phyloP scores from a whole-genome alignment of 2,888 invertebrate genomes.

The Microplitis manilae region DNA sequence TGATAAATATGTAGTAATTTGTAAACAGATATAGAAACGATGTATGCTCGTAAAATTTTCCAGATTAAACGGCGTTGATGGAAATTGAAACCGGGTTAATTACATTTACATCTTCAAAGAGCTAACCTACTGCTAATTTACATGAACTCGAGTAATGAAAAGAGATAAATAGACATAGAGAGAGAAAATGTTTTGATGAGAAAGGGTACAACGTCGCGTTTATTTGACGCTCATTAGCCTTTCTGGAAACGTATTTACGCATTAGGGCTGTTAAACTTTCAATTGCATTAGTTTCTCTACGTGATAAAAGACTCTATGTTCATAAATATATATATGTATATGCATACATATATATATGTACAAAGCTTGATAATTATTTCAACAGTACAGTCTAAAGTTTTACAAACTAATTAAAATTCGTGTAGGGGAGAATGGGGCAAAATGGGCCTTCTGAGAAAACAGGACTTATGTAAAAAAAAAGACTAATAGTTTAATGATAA shows the following conservation, averaged over 20 bases:
- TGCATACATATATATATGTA: background rate
- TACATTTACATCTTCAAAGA: constrained; percentile 65
- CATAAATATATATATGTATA: background rate
- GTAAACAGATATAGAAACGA: background rate
- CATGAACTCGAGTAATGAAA: constrained; percentile 32
- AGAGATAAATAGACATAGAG: constrained; percentile 21
- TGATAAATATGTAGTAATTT: background rate
- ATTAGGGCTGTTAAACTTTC: constrained; percentile 49
- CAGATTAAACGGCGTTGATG: constrained; percentile 38
- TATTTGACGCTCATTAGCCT: constrained; percentile 66
- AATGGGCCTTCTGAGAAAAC: too few relatives aligned
- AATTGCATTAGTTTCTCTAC: constrained; percentile 42
- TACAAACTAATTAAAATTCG: background rate
- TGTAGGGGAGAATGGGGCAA: background rate
- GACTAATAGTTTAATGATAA: too few relatives aligned
- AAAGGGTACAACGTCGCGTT: constrained; percentile 59
- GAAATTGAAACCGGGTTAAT: constrained; percentile 63
- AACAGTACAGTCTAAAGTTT: background rate
- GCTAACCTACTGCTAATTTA: constrained; percentile 47
- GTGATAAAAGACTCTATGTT: background rate
- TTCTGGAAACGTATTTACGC: constrained; percentile 58
- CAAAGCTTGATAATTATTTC: background rate
- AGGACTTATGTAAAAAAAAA: too few relatives aligned
- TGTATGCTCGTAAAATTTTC: background rate
- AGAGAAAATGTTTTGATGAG: constrained; percentile 30